Conservation (phyloP, 2,113 vertebrate genomes). For the Ophthalmolycus amberensis region DNA sequence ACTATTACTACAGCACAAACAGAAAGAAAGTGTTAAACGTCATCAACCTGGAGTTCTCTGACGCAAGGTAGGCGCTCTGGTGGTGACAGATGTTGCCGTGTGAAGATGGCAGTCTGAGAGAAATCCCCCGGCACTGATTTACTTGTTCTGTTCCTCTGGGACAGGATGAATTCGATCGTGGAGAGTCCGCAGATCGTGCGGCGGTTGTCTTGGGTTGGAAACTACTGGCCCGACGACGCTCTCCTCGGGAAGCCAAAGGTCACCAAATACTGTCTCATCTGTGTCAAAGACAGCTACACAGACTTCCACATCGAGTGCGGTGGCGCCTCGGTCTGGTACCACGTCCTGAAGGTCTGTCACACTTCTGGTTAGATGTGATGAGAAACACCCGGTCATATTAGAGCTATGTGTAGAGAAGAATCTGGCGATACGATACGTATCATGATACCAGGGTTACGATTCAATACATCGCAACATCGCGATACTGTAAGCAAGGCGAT, state of each 20-base stretch:
- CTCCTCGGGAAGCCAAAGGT: slow-evolving; percentile 97
- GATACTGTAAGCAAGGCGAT: not conserved
- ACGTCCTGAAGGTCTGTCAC: slow-evolving; percentile 90
- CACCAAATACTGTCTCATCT: slow-evolving; percentile 97
- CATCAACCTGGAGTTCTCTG: slow-evolving; percentile 96
- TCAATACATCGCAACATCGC: not conserved
- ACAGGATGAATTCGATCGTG: slow-evolving; percentile 95
- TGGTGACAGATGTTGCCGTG: not conserved
- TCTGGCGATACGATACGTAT: not conserved
- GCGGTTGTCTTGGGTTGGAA: slow-evolving; percentile 95
- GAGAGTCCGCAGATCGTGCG: slow-evolving; percentile 96
- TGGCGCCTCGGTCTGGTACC: slow-evolving; percentile 96
- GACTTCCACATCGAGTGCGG: slow-evolving; percentile 98
- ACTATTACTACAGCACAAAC: slow-evolving; percentile 98
- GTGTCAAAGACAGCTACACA: slow-evolving; percentile 98
- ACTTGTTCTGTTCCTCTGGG: slow-evolving; percentile 30
- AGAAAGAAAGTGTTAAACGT: slow-evolving; percentile 96
- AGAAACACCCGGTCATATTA: not conserved
- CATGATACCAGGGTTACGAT: not conserved
- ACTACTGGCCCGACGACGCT: slow-evolving; percentile 96
- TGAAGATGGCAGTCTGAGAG: not conserved
- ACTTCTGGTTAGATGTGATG: not conserved
- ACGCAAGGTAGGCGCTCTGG: slow-evolving; percentile 85
- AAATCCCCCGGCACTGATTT: slow-evolving; percentile 1
- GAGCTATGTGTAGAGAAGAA: not conserved